phyloP scores from a whole-genome alignment of 37 sponge, comb jelly and placozoan species.

The Hormiphora californensis region DNA sequence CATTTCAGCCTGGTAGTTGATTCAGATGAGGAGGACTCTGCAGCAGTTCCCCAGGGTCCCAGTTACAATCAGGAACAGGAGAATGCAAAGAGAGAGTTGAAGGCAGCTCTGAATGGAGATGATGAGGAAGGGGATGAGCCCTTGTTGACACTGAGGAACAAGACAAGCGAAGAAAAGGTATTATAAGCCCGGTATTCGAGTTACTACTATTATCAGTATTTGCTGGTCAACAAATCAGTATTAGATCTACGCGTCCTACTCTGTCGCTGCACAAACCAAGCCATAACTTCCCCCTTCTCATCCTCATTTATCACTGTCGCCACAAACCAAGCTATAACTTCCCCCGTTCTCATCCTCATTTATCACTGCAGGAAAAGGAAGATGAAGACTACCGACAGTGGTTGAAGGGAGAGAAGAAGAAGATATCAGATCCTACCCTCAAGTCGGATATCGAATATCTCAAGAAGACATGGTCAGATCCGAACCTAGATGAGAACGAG shows the following conservation, averaged over 20 bases:
- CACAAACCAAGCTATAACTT: too few relatives aligned
- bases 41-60: background rate
- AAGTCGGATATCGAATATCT: conserved; percentile 59
- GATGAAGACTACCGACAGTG: conserved; percentile 75
- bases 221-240: too few relatives aligned
- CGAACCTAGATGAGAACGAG: conserved; percentile 67
- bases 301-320: too few relatives aligned
- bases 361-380: conserved; percentile 57
- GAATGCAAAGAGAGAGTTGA: conserved; percentile 58
- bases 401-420: conserved; percentile 68
- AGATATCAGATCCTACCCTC: conserved; percentile 14
- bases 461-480: conserved; percentile 69
- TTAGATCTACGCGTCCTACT: too few relatives aligned
- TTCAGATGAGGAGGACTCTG: background rate
- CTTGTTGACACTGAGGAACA: conserved; percentile 60
- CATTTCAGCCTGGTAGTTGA: conserved; percentile 19
- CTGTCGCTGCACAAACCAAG: too few relatives aligned
- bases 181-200: background rate
- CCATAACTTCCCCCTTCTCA: too few relatives aligned
- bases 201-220: background rate
- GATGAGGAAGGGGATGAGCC: conserved; percentile 51
- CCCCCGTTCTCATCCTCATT: too few relatives aligned
- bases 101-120: conserved; percentile 23
- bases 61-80: conserved; percentile 71
- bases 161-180: conserved; percentile 66